Percentiles rank a stretch among this genome's conserved stretches.
Evolutionary conservation across 2,888 invertebrate species (phyloP).

Genomic region (Protodeltote pygarga): DNA sequence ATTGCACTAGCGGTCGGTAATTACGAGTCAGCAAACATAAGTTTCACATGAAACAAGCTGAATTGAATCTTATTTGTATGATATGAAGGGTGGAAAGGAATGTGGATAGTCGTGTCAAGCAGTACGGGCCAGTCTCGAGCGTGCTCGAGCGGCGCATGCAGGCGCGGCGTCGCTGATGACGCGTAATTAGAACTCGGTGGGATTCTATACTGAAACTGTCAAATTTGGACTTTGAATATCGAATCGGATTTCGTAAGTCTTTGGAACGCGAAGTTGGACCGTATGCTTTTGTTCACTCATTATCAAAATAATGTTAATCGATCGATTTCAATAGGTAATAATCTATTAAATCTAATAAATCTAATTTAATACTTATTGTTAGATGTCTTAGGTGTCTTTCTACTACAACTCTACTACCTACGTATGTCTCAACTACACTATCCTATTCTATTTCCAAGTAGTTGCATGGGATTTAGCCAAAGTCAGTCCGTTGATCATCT

Average conservation of each 20-base stretch:
- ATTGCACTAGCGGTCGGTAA: conserved; percentile 53
- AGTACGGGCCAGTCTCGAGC: conserved; percentile 26
- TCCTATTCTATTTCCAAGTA: no score
- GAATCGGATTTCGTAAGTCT: conserved; percentile 36
- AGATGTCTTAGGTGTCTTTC: no score
- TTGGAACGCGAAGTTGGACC: conserved; percentile 3
- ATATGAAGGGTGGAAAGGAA: rapidly evolving
- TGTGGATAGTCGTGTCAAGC: conserved; percentile 17
- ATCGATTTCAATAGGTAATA: no score
- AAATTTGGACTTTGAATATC: conserved; percentile 29
- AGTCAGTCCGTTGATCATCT: no score
- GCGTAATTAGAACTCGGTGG: conserved; percentile 54
- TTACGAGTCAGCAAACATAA: conserved; percentile 41
- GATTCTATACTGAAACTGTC: conserved; percentile 43
- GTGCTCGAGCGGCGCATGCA: conserved; percentile 52
- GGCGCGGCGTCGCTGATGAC: conserved; percentile 53
- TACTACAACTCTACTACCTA: no score
- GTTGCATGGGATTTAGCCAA: no score
- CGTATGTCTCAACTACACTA: no score
- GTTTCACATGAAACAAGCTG: conserved; percentile 3
- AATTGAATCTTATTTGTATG: conserved; percentile 16
- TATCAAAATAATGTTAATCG: no score
- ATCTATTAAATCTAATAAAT: no score
- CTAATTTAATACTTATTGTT: no score
- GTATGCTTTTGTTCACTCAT: no score